Percentiles rank a stretch among this genome's conserved stretches.
Evolutionary conservation across 2,113 vertebrate species (phyloP).

Genomic region (Pedionomus torquatus): DNA sequence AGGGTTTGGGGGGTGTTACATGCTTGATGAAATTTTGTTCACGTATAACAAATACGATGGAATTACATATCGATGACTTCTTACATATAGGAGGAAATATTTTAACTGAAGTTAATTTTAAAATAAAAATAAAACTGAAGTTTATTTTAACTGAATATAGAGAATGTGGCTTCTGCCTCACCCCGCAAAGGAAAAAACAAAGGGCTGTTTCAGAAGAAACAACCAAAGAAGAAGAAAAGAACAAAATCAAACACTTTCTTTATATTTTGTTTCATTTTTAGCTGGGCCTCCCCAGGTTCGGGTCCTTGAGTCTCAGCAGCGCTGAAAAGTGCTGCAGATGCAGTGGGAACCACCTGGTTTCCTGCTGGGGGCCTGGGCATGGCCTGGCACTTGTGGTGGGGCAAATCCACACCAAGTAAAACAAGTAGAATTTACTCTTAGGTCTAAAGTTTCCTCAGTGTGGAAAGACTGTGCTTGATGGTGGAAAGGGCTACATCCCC

Average conservation of each 20-base stretch:
- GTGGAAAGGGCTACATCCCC: not conserved
- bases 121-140: no score
- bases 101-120: not conserved
- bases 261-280: not conserved
- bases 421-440: not conserved
- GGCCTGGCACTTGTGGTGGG: no score
- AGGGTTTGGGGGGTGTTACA: not conserved
- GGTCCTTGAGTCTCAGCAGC: rapidly evolving
- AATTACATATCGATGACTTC: not conserved
- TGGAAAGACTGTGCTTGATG: not conserved
- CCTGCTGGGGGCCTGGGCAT: not conserved
- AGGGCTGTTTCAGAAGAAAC: not conserved
- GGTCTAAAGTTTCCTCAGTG: not conserved
- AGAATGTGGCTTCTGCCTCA: not conserved
- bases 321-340: rapidly evolving
- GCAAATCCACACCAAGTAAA: not conserved
- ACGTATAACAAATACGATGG: not conserved
- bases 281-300: not conserved
- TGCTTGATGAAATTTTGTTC: not conserved
- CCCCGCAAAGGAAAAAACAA: not conserved
- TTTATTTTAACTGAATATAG: not conserved
- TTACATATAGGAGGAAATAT: not conserved
- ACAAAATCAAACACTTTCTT: not conserved
- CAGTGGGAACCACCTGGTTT: not conserved
- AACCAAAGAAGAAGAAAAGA: not conserved